Evolutionary conservation across 2,113 vertebrate genomes (phyloP), one percentile per base, ranked within the genome.

Genomic region (Sylvia atricapilla): DNA sequence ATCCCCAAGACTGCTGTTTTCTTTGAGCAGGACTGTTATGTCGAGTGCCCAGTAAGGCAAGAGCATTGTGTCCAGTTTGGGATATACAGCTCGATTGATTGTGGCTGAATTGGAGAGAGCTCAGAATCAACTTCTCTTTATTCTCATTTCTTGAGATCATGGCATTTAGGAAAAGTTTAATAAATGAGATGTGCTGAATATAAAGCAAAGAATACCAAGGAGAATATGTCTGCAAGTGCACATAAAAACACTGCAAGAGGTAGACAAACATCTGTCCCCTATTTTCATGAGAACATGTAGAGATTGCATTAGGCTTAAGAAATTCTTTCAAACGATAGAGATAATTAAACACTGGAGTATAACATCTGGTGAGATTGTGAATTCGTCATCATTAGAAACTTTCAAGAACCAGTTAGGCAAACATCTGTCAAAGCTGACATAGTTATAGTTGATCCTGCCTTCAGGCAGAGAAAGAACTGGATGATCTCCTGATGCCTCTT

Each of bases 381-480:
- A 94, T 93, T 94, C 9, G 0, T 97, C 72, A 81, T 81, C 91
- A 69, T 67, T 41, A 79, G 92, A 83, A 85, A 84, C 46, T 70
- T 72, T 70, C 60, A 87, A 92, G 83, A 95, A 90, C 33, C 43
- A 84, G 86, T 62, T 63, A 93, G 83, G 66, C 83, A 87, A 90
- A 94, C 72, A 89, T 43, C 86, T 93, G 89, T 90, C 64, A 77
- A 55, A 94, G 84, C 86, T 74, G 68, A 81, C 70, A 82, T 2
- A 63, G 81, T 77, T 78, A 33, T 47, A 88, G 63, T 27, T 93
- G 89, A 94, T 97, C 83, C 89, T 84, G 47, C 95, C 95, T 78
- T 78, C 20, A 0, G 94, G 94, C 89, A 89, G 76, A 73, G 59
- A 86, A 84, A 41, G 50, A 83, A 63, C 68, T 41, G 43, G 55